Conservation (phyloP, 2,888 invertebrate genomes). For the Digitonthophagus gazella region DNA sequence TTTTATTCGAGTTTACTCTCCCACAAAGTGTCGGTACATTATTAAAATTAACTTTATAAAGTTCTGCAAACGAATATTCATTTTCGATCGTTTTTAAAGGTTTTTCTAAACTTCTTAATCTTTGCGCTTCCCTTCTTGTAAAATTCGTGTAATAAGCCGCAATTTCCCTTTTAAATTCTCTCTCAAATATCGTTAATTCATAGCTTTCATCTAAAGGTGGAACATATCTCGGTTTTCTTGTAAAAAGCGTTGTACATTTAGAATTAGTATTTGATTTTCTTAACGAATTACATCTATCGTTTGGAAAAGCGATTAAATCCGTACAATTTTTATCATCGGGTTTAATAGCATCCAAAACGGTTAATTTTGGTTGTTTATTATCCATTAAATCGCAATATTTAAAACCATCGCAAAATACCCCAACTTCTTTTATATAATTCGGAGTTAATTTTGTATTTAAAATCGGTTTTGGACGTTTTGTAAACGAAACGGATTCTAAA, state of each 20-base stretch:
- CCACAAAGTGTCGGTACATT: neutral
- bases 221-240: constrained; percentile 14
- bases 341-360: constrained; percentile 2
- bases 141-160: constrained; percentile 12
- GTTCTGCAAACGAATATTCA: constrained; percentile 7
- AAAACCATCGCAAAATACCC: constrained; percentile 14
- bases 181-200: constrained; percentile 16
- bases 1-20: neutral
- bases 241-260: constrained; percentile 19
- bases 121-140: neutral
- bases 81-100: neutral
- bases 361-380: constrained; percentile 19
- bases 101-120: neutral
- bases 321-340: neutral
- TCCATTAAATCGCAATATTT: neutral
- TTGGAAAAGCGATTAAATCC: constrained; percentile 20
- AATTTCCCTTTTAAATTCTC: constrained; percentile 11
- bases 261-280: constrained; percentile 5
- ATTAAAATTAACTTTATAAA: neutral
- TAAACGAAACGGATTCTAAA: neutral
- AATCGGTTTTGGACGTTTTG: constrained; percentile 4
- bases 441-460: constrained; percentile 17
- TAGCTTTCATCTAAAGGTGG: constrained; percentile 5
- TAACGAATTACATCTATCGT: constrained; percentile 18
- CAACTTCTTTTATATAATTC: constrained; percentile 22